phyloP scores from a whole-genome alignment of 2,797 vertebrate species.

The Geotrypetes seraphini region DNA sequence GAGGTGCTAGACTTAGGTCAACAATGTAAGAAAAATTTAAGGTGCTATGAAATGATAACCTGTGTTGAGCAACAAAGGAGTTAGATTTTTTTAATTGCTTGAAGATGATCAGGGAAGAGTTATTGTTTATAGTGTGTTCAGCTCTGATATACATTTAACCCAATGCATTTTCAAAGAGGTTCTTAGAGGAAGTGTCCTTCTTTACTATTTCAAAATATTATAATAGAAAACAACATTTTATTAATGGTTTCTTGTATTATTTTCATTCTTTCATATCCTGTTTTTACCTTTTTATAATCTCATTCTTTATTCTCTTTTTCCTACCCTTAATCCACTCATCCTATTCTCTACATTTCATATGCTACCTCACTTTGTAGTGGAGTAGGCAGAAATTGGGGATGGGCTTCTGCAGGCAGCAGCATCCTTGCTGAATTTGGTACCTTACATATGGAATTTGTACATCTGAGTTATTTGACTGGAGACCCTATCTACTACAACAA shows the following conservation, averaged over 20 bases:
- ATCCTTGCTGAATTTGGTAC: slow-evolving; percentile 96
- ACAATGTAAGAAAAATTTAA: no score
- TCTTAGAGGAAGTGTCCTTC: no score
- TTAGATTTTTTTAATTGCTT: no score
- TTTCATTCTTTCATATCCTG: not conserved
- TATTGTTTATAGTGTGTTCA: no score
- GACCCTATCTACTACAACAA: slow-evolving; percentile 90
- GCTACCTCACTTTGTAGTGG: slow-evolving; percentile 52
- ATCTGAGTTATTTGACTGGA: slow-evolving; percentile 92
- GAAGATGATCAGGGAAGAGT: no score
- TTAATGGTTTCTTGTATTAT: not conserved
- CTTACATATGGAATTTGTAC: slow-evolving; percentile 96
- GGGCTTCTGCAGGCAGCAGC: slow-evolving; percentile 96
- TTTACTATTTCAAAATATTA: no score
- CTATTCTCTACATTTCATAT: not conserved
- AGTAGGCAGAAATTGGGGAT: slow-evolving; percentile 96
- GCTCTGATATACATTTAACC: no score
- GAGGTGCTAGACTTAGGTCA: no score
- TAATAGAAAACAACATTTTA: not conserved
- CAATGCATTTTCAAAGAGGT: no score
- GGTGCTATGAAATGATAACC: no score
- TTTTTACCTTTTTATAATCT: not conserved
- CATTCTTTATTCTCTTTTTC: not conserved
- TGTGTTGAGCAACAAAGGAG: no score
- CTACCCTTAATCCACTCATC: no score